Percentiles rank a stretch among this genome's conserved stretches.
Evolutionary conservation across 2,113 vertebrate species (phyloP).

Genomic region (Aix galericulata): DNA sequence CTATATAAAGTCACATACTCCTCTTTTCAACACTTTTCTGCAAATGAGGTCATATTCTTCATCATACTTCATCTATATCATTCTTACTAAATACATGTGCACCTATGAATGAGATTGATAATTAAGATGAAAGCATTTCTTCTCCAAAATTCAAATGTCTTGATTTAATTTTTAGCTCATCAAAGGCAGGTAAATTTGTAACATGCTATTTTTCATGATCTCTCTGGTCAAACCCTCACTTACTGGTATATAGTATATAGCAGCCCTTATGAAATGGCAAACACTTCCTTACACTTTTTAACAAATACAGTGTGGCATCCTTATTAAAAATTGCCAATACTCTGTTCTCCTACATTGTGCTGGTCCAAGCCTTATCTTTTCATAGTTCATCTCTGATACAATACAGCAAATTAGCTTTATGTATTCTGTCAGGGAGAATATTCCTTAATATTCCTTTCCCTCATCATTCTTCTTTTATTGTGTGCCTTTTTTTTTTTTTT

Average conservation of each 20-base stretch:
- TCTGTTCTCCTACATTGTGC: neutral
- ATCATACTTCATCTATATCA: neutral
- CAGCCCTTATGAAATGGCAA: neutral
- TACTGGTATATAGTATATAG: neutral
- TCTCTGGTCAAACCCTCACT: neutral
- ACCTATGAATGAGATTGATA: neutral
- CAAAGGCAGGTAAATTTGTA: neutral
- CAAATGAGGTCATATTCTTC: neutral
- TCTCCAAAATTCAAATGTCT: neutral
- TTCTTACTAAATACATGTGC: neutral
- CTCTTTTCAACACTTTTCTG: neutral
- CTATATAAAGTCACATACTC: neutral
- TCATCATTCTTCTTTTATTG: neutral
- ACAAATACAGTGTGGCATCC: neutral
- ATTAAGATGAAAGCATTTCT: neutral
- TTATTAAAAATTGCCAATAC: neutral
- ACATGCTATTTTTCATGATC: neutral
- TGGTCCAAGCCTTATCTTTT: neutral
- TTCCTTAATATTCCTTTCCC: neutral
- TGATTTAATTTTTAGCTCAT: neutral
- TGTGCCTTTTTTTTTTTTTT: neutral
- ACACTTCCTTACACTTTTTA: neutral
- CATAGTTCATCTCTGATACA: neutral
- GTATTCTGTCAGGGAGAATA: neutral
- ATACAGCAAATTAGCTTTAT: neutral